Percentiles rank a stretch among this genome's conserved stretches.
These are phyloP conservation scores for Girardia tigrina DNA, from an alignment of 2,888 invertebrate species.

Conservation along the genomic window DNA sequence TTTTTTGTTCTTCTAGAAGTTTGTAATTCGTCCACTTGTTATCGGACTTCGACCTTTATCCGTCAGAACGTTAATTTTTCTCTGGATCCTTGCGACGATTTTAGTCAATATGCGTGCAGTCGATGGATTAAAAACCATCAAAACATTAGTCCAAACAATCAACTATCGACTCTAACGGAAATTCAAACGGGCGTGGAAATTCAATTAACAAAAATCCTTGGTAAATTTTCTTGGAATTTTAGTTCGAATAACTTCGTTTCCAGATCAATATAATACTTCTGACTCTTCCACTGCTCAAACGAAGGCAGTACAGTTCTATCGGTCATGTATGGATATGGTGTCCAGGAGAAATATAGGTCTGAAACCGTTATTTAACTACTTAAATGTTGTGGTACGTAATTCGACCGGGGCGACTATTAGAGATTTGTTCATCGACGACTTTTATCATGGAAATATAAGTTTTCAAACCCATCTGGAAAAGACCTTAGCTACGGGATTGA, in stretches of 20 bases:
- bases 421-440: neutral
- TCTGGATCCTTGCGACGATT: neutral
- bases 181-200: neutral
- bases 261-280: neutral
- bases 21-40: neutral
- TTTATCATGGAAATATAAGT: neutral
- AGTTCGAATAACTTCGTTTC: too few relatives aligned
- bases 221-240: neutral
- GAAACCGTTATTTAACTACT: neutral
- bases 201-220: neutral
- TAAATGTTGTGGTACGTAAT: neutral
- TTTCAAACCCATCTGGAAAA: neutral
- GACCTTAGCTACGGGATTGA: neutral
- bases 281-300: neutral
- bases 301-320: neutral
- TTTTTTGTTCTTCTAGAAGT: neutral
- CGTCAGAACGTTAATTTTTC: neutral
- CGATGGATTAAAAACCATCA: neutral
- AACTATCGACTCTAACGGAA: neutral
- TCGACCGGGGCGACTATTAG: neutral
- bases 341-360: neutral
- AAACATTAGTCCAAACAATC: neutral
- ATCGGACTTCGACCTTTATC: neutral
- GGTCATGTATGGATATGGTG: neutral
- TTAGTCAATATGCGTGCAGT: conserved; percentile 9